phyloP scores from a whole-genome alignment of 2,113 vertebrate genomes.

The Hystrix cristata region DNA sequence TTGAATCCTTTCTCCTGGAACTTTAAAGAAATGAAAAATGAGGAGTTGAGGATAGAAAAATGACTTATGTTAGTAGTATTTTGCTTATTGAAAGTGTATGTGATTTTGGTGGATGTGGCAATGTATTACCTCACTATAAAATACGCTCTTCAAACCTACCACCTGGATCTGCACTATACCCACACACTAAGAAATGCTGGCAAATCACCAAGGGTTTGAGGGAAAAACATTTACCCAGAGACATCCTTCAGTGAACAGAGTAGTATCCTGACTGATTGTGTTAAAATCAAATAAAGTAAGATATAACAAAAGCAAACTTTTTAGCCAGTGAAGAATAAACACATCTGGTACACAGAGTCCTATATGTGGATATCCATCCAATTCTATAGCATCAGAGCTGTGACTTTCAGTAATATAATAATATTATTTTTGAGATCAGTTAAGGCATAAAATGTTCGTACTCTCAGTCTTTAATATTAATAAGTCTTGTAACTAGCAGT shows the following conservation, averaged over 20 bases:
- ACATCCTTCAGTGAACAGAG: background rate
- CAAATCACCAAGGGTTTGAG: background rate
- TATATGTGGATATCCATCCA: background rate
- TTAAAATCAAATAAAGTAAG: slow-evolving; percentile 53
- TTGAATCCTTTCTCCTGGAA: background rate
- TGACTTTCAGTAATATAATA: slow-evolving; percentile 86
- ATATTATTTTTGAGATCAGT: slow-evolving; percentile 89
- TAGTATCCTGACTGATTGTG: background rate
- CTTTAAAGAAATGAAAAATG: background rate
- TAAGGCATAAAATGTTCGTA: slow-evolving; percentile 87
- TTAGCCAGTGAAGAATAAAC: slow-evolving; percentile 16
- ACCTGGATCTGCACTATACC: too few relatives aligned
- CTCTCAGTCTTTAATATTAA: slow-evolving; percentile 91
- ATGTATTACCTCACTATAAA: background rate
- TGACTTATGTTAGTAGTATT: background rate
- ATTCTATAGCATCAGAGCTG: slow-evolving; percentile 62
- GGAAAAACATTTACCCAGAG: background rate
- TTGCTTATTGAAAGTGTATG: background rate
- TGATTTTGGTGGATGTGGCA: background rate
- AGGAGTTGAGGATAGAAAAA: background rate
- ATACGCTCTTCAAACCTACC: background rate
- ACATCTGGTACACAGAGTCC: background rate
- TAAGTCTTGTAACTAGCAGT: slow-evolving; percentile 92
- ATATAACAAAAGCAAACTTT: slow-evolving; percentile 44
- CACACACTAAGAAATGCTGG: background rate